Base-by-base conservation (phyloP, 2,797 vertebrate species). In the Hipposideros larvatus region DNA sequence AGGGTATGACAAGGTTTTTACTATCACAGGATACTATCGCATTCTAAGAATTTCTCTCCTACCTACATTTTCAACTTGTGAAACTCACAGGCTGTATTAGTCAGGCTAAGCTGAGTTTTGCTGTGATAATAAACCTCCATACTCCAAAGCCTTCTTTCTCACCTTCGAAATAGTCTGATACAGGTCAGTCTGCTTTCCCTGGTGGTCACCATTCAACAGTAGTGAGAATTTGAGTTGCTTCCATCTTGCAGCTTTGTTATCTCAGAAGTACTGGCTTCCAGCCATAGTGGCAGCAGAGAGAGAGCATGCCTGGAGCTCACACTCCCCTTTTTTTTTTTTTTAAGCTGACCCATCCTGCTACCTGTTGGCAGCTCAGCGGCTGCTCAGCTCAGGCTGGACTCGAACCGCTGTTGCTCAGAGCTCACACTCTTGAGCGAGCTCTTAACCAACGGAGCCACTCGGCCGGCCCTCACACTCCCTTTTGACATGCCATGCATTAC, bases 291-390 rank as follows among this genome's bases (percentile, higher is more conserved):
- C 78, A 21, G 53, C 11, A 66, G 28, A 75, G 46, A n/a, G 51
- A 15, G 19, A 14, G 4, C 11, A 11, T 0, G 0, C 4, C 0
- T 2, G 7, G 53, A 31, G 3, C 22, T 78, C 26, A 6, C 0
- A 11, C 1, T 3, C n/a, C 34, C 11, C 31, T n/a, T 37, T 37
- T 37, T 37, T 37, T 37, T 37, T 37, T 37, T 37, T 37, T 37
- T 37, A 37, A 37, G 37, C 37, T 37, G 37, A 37, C 2, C 37
- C 37, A 37, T 37, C 37, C 37, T 37, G 37, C 37, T 37, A 37
- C 37, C 37, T 37, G 37, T 37, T 37, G 2, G 37, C 37, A 37
- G 37, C 37, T 37, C 37, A 37, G 37, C 37, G 37, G 37, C 37
- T 37, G 37, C 37, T 37, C 37, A 37, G 2, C 37, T 37, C 37